phyloP scores from a whole-genome alignment of 2,797 vertebrate genomes.

The Sebastes matsubarae region DNA sequence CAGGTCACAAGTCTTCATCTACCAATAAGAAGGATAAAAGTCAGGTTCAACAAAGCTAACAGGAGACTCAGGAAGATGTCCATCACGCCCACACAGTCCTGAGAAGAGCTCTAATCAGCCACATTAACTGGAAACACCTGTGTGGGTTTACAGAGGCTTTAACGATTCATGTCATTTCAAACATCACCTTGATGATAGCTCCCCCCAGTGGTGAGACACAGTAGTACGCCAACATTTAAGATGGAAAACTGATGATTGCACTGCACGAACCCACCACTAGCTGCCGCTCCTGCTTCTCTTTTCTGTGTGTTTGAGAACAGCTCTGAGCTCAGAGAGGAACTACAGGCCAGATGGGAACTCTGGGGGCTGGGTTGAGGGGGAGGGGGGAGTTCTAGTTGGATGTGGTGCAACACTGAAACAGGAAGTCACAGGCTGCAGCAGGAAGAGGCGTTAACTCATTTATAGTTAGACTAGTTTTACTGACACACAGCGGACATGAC shows the following conservation, averaged over 20 bases:
- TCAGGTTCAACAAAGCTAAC: too few species aligned
- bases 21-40: too few species aligned
- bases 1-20: too few species aligned
- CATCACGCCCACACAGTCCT: too few species aligned
- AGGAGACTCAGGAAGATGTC: too few species aligned
- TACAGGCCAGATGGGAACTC: conserved; percentile 5
- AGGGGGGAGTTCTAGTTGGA: background rate
- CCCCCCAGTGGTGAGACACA: background rate
- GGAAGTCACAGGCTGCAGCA: conserved; percentile 65
- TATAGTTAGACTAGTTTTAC: background rate
- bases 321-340: conserved; percentile 44
- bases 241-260: background rate
- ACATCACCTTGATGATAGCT: background rate
- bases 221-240: background rate
- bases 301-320: background rate
- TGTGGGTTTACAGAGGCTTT: too few species aligned
- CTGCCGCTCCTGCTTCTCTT: background rate
- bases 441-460: conserved; percentile 48
- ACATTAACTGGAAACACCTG: too few species aligned
- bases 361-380: background rate
- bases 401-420: conserved; percentile 72
- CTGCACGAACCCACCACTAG: background rate
- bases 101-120: too few species aligned
- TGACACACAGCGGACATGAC: background rate
- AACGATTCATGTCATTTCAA: background rate